phyloP scores from a whole-genome alignment of 2,113 vertebrate genomes.

The Limnothrissa miodon region DNA sequence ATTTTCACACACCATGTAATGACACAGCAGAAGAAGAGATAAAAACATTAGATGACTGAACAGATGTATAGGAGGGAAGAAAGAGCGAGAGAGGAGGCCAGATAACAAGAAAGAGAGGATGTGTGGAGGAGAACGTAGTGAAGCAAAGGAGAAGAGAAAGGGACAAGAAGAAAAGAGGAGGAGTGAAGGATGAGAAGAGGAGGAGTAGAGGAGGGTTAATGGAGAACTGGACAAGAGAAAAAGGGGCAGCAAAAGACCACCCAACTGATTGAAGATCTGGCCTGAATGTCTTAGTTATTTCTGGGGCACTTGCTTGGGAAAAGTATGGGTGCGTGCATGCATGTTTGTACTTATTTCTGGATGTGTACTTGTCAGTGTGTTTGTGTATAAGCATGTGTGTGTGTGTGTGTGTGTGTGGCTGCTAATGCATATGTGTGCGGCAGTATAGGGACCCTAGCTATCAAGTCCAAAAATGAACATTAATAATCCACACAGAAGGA shows the following conservation, averaged over 20 bases:
- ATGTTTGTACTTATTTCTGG: not conserved
- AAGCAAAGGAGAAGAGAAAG: not conserved
- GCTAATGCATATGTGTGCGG: not conserved
- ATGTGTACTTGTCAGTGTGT: not conserved
- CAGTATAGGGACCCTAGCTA: not conserved
- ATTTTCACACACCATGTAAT: too few species aligned
- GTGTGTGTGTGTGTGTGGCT: not conserved
- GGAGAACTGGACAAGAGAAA: not conserved
- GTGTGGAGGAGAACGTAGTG: not conserved
- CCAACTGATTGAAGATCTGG: not conserved
- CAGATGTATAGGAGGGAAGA: not conserved
- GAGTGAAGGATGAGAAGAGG: not conserved
- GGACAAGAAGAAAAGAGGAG: not conserved
- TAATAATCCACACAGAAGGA: not conserved
- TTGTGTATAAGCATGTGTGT: not conserved
- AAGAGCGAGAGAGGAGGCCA: not conserved
- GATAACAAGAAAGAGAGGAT: not conserved
- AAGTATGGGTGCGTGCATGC: not conserved
- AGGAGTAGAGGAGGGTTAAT: not conserved
- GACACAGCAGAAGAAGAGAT: not conserved
- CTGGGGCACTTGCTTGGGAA: not conserved
- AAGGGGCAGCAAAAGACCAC: not conserved
- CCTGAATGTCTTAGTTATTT: not conserved
- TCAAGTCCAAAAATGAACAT: not conserved
- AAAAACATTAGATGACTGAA: not conserved